phyloP scores from a whole-genome alignment of 2,797 vertebrate species.

The Microchirus variegatus region DNA sequence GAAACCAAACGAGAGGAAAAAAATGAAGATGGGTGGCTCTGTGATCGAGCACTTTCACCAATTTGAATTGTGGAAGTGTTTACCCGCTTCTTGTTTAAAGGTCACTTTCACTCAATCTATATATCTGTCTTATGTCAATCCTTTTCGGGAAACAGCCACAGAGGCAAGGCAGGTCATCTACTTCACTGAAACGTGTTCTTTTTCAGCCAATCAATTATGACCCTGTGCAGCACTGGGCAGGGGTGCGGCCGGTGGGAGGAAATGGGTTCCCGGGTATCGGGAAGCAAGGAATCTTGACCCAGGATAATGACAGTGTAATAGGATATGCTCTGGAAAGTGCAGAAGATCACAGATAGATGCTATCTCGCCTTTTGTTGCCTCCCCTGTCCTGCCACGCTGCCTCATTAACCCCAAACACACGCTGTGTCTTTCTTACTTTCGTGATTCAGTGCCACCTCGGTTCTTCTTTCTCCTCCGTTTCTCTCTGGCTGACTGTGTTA shows the following conservation, averaged over 20 bases:
- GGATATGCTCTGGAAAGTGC: slow-evolving; percentile 45
- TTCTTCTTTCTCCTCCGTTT: slow-evolving; percentile 17
- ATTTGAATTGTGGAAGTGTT: slow-evolving; percentile 25
- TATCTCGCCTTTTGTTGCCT: slow-evolving; percentile 44
- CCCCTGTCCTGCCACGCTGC: slow-evolving; percentile 29
- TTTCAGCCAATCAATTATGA: slow-evolving; percentile 52
- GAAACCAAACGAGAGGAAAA: background rate
- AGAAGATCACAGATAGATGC: slow-evolving; percentile 32
- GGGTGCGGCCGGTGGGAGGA: slow-evolving; percentile 20
- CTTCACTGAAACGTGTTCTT: slow-evolving; percentile 54
- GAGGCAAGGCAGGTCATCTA: slow-evolving; percentile 44
- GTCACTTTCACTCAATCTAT: slow-evolving; percentile 18
- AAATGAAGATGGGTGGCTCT: background rate
- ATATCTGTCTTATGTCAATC: slow-evolving; percentile 31
- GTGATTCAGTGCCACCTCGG: slow-evolving; percentile 8
- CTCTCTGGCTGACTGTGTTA: slow-evolving; percentile 34
- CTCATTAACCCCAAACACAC: slow-evolving; percentile 65
- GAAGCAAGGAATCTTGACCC: slow-evolving; percentile 53
- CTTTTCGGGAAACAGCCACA: slow-evolving; percentile 35
- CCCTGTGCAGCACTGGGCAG: slow-evolving; percentile 36
- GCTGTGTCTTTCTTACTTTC: slow-evolving; percentile 35
- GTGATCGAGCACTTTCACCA: background rate
- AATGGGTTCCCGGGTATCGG: slow-evolving; percentile 8
- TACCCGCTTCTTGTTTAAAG: slow-evolving; percentile 3
- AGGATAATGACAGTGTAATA: slow-evolving; percentile 54